These are phyloP conservation scores for Parnassius mnemosyne DNA, from an alignment of 2,888 invertebrate species.

Conservation along the genomic window DNA sequence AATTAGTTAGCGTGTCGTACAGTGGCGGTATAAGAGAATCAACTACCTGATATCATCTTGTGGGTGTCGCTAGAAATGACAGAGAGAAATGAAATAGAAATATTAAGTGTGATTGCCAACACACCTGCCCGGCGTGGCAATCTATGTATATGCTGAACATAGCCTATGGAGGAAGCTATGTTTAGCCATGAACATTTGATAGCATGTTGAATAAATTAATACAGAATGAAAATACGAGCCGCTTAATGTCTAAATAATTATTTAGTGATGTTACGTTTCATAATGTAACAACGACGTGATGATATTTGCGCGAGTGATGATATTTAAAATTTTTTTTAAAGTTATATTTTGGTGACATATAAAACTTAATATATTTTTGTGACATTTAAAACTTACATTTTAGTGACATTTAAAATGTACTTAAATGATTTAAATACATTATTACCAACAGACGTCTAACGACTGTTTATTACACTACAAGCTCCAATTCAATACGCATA, in stretches of 20 bases:
- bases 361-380: no score
- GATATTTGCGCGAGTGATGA: background rate
- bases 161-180: no score
- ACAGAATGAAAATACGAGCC: background rate
- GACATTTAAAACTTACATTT: background rate
- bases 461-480: constrained; percentile 2
- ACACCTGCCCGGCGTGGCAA: no score
- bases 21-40: no score
- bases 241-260: background rate
- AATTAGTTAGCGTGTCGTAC: no score
- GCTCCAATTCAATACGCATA: constrained; percentile 5
- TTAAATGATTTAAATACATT: background rate
- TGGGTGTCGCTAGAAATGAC: no score
- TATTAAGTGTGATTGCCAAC: no score
- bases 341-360: background rate
- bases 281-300: background rate
- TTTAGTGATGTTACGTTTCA: background rate
- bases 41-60: no score
- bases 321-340: background rate
- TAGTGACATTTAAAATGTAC: background rate
- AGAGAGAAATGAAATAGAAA: no score
- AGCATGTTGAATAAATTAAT: no score
- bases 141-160: no score
- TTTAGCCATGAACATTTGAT: no score
- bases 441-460: constrained; percentile 2